These are phyloP conservation scores for Rhinichthys osculus DNA, from an alignment of 2,797 vertebrate genomes.

Conservation along the genomic window DNA sequence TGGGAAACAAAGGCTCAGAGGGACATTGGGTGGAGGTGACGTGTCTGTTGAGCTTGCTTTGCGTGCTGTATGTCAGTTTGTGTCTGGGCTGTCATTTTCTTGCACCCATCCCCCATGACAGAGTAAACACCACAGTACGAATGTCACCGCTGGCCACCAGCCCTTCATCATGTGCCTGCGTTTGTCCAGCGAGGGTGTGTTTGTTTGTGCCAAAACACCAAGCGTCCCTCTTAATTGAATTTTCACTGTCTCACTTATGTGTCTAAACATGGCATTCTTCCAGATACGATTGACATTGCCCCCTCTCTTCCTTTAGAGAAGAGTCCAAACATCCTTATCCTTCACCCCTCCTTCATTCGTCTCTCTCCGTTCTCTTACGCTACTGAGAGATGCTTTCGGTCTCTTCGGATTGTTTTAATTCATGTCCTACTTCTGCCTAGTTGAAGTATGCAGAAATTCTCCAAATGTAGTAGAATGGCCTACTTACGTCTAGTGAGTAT, in stretches of 20 bases:
- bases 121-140: conserved; percentile 6
- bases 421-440: conserved; percentile 45
- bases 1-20: conserved; percentile 42
- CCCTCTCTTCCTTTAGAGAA: not conserved
- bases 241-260: conserved; percentile 44
- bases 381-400: conserved; percentile 4
- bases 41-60: conserved; percentile 30
- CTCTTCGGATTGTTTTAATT: conserved; percentile 33
- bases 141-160: conserved; percentile 35
- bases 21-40: conserved; percentile 33
- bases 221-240: conserved; percentile 31
- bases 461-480: conserved; percentile 18
- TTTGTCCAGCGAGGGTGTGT: conserved; percentile 36
- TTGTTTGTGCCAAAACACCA: conserved; percentile 43
- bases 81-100: conserved; percentile 27
- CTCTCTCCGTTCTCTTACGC: not conserved
- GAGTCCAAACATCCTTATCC: not conserved
- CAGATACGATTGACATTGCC: not conserved
- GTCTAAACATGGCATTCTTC: conserved; percentile 4
- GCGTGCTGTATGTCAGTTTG: conserved; percentile 37
- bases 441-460: conserved; percentile 20
- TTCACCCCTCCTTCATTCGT: conserved; percentile 17
- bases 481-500: conserved; percentile 18
- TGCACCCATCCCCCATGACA: conserved; percentile 9
- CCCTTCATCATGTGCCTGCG: conserved; percentile 20